Percentiles rank a stretch among this genome's conserved stretches.
These are phyloP conservation scores for Dermatophagoides farinae DNA, from an alignment of 1,140 invertebrate genomes.

Conservation along the genomic window DNA sequence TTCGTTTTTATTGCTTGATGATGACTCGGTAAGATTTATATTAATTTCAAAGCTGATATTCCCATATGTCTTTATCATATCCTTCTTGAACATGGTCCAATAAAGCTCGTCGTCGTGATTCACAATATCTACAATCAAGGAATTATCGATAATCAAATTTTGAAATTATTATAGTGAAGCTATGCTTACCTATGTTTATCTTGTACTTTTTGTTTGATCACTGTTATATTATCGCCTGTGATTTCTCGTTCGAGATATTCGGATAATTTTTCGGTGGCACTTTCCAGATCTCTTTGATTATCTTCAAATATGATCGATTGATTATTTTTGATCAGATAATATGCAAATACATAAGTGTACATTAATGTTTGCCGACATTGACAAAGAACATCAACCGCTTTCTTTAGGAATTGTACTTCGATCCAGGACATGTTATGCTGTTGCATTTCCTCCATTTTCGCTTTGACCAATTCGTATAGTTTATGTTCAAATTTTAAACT, in stretches of 20 bases:
- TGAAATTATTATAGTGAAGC: background rate
- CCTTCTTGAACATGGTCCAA: constrained; percentile 93
- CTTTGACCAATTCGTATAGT: constrained; percentile 72
- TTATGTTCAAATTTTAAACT: constrained; percentile 94
- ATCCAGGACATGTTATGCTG: constrained; percentile 99
- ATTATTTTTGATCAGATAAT: constrained; percentile 92
- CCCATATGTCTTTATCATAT: constrained; percentile 93
- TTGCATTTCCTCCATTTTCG: constrained; percentile 99
- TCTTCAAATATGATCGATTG: constrained; percentile 97
- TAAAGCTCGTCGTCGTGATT: constrained; percentile 75
- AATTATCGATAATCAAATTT: background rate
- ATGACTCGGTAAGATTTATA: too few relatives aligned
- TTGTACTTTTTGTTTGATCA: constrained; percentile 98
- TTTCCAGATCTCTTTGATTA: constrained; percentile 94
- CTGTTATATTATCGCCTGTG: constrained; percentile 84
- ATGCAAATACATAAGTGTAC: constrained; percentile 99
- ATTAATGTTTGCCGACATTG: constrained; percentile 91
- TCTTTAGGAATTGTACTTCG: constrained; percentile 64
- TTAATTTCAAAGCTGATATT: constrained; percentile 5
- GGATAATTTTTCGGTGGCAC: constrained; percentile 82
- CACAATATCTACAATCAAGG: constrained; percentile 62
- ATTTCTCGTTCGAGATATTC: constrained; percentile 96
- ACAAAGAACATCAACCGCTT: constrained; percentile 91
- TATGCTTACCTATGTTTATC: constrained; percentile 88
- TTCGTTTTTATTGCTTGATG: too few relatives aligned